Evolutionary conservation across 2,888 invertebrate species (phyloP), one percentile per base, ranked within the genome.

Genomic region (Dynastes grantii): DNA sequence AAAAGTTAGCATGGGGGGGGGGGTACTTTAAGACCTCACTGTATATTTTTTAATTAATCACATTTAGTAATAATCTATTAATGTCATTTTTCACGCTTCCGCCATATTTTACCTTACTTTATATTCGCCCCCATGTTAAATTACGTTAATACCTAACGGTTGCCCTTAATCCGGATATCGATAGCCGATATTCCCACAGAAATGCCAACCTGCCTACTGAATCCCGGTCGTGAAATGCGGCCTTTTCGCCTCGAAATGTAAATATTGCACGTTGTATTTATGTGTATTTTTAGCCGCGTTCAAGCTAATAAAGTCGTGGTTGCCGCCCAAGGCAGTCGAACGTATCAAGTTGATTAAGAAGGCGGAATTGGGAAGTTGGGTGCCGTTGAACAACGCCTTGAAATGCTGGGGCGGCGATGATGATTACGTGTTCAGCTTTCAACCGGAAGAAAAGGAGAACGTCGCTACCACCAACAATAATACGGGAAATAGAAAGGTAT

Each of bases 301-400:
- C 89, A 97, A 95, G 89, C 92, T 98, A 63, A 95, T 98, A 8
- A 98, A 97, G 88, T 90, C 93, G 0, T 92, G 97, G 90, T 88
- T 98, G 76, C 97, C 97, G 2, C 93, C 96, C 0, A 95, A 96
- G 88, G 97, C 97, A 11, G 94, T 97, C 27, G 95, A 96, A 85
- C 94, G 94, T 88, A 95, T 98, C 87, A 97, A 96, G 88, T 95
- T 97, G 89, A 92, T 96, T 0, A 92, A 92, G 76, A 95, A 95
- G 87, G 93, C 93, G 80, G 92, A 91, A 16, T 89, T 98, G 67
- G 93, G 92, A 80, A 94, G 95, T 16, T 93, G 92, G 85, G 94
- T 98, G 2, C 89, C 93, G 71, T 91, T 92, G 0, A 94, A 95
- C 80, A 94, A 96, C 84, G 93, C 94, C n/a, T 89, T 96, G 76